phyloP scores from a whole-genome alignment of 2,888 invertebrate species.

The Lasioglossum figueresi region DNA sequence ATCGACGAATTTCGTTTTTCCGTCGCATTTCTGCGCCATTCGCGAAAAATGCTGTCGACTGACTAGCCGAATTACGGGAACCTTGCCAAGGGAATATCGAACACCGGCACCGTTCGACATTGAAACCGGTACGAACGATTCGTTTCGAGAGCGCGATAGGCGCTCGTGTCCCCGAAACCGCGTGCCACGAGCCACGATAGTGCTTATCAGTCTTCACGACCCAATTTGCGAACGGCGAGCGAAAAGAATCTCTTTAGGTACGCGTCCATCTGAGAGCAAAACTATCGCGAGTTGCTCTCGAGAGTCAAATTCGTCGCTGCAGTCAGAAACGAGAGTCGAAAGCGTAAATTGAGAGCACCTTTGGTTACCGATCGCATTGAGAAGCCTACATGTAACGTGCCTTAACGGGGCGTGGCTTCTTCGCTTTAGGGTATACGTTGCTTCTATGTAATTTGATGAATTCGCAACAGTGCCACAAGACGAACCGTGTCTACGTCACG shows the following conservation, averaged over 20 bases:
- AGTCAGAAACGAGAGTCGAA: no score
- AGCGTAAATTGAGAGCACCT: no score
- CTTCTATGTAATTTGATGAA: not conserved
- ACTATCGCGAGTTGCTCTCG: no score
- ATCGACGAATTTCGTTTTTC: not conserved
- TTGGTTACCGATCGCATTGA: no score
- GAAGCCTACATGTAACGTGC: no score
- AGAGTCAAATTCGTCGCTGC: no score
- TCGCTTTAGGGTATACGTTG: no score
- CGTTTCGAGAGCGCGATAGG: not conserved
- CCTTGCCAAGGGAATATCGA: constrained; percentile 1
- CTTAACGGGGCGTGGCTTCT: not conserved
- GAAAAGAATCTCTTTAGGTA: not conserved
- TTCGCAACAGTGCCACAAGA: not conserved
- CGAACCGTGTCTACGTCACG: no score
- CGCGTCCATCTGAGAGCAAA: no score
- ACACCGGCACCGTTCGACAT: not conserved
- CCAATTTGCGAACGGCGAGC: constrained; percentile 28
- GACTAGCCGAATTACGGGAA: not conserved
- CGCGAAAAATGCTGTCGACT: not conserved
- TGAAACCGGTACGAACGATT: not conserved
- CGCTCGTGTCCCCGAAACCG: not conserved
- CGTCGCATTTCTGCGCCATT: not conserved
- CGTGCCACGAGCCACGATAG: constrained; percentile 23
- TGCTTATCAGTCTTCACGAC: constrained; percentile 23